Percentiles rank a stretch among this genome's conserved stretches.
Evolutionary conservation across 2,888 invertebrate genomes (phyloP).

Genomic region (Arge pagana): DNA sequence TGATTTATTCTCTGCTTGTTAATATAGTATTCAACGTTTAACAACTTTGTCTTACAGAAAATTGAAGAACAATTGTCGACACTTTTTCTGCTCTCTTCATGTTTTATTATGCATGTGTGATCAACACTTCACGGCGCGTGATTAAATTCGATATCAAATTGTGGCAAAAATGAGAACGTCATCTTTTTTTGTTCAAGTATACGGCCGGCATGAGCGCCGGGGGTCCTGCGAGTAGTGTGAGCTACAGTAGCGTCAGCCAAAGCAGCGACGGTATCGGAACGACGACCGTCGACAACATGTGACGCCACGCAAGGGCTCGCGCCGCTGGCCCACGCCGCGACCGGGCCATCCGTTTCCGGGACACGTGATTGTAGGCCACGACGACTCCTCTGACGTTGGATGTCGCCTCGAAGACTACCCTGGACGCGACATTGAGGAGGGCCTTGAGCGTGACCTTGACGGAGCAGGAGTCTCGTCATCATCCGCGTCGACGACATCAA

Average conservation of each 20-base stretch:
- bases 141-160: too few relatives aligned
- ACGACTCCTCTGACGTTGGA: slow-evolving; percentile 9
- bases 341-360: slow-evolving; percentile 51
- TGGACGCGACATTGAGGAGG: too few relatives aligned
- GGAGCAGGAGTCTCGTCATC: too few relatives aligned
- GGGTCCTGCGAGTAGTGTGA: slow-evolving; percentile 50
- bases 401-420: background rate
- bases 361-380: slow-evolving; percentile 49
- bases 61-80: too few relatives aligned
- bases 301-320: slow-evolving; percentile 52
- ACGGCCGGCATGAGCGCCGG: slow-evolving; percentile 47
- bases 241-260: slow-evolving; percentile 53
- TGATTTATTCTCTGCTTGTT: too few relatives aligned
- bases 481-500: background rate
- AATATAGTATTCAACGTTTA: too few relatives aligned
- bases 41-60: too few relatives aligned
- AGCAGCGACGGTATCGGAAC: slow-evolving; percentile 47
- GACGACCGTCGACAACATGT: slow-evolving; percentile 40
- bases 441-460: too few relatives aligned
- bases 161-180: background rate
- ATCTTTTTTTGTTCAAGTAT: slow-evolving; percentile 44
- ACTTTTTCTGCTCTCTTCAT: too few relatives aligned
- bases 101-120: too few relatives aligned
- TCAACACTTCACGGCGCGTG: too few relatives aligned
- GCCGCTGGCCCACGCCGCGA: slow-evolving; percentile 49